Conservation (phyloP, 1,140 invertebrate species). For the Aphaenogaster ashmeadi region DNA sequence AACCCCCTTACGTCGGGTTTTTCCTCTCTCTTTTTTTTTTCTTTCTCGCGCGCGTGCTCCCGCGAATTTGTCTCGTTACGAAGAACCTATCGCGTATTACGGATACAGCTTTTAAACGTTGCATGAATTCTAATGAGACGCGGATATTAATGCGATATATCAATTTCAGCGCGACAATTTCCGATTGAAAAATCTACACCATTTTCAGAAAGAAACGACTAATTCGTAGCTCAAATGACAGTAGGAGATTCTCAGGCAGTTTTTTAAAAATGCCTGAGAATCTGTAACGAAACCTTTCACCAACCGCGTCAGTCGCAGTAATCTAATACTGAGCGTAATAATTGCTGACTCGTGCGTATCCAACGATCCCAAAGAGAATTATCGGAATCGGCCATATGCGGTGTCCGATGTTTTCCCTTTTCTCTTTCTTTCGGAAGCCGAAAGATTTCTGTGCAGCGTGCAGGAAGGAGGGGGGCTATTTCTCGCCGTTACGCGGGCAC, state of each 20-base stretch:
- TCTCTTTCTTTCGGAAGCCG: not conserved
- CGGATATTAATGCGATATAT: slow-evolving; percentile 20
- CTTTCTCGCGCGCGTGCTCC: not conserved
- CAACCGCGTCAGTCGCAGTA: not conserved
- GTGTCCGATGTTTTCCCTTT: not conserved
- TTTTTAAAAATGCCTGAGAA: not conserved
- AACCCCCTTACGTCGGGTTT: not conserved
- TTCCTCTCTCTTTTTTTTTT: not conserved
- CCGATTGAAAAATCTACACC: not conserved
- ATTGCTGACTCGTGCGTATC: not conserved
- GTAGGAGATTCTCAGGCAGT: not conserved
- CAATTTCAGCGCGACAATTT: not conserved
- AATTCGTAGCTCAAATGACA: not conserved
- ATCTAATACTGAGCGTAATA: not conserved
- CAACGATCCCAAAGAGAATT: not conserved
- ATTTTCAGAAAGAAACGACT: not conserved
- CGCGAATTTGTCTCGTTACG: not conserved
- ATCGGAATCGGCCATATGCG: not conserved
- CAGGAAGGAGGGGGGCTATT: not conserved
- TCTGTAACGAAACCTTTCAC: not conserved
- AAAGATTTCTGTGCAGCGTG: not conserved
- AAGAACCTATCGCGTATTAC: not conserved
- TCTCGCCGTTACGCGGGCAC: slow-evolving; percentile 11
- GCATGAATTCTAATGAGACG: slow-evolving; percentile 28
- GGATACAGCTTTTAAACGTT: slow-evolving; percentile 30